A percentile compares a stretch with the other conserved stretches of the same genome.
Conservation (phyloP, 1,140 invertebrate species). For the Aethina tumida region DNA sequence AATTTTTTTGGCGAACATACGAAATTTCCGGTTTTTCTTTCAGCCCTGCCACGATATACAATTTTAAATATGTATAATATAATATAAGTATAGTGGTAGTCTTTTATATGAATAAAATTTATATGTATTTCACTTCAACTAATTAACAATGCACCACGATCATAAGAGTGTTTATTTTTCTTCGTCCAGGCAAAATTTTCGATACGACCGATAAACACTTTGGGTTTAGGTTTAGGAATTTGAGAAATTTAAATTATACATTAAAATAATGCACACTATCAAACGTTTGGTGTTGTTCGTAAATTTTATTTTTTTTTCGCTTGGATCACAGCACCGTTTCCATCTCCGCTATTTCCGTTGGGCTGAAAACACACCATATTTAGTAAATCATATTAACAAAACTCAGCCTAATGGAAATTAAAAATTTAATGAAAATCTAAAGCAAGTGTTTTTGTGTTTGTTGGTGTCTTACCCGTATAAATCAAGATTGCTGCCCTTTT, state of each 20-base stretch:
- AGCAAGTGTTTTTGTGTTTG: neutral
- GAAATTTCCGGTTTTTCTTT: too few relatives aligned
- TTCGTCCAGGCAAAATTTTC: constrained; percentile 13
- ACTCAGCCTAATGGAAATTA: too few relatives aligned
- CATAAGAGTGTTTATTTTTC: constrained; percentile 23
- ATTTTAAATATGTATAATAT: too few relatives aligned
- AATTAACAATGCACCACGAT: constrained; percentile 26
- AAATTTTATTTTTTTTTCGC: constrained; percentile 11
- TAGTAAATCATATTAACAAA: too few relatives aligned
- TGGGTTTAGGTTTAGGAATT: neutral
- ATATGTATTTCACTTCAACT: constrained; percentile 15
- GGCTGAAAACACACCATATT: constrained; percentile 31
- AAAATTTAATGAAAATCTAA: neutral
- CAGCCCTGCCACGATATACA: too few relatives aligned
- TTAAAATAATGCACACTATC: too few relatives aligned
- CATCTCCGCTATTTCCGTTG: constrained; percentile 75
- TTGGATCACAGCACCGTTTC: constrained; percentile 76
- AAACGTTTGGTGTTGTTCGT: constrained; percentile 28
- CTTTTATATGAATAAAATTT: too few relatives aligned
- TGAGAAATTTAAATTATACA: too few relatives aligned
- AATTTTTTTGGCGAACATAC: too few relatives aligned
- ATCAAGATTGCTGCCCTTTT: constrained; percentile 29
- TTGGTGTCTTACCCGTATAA: constrained; percentile 27
- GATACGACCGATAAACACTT: neutral
- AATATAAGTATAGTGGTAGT: too few relatives aligned